Conservation (phyloP, 2,888 invertebrate species). For the Hypsopygia costalis region DNA sequence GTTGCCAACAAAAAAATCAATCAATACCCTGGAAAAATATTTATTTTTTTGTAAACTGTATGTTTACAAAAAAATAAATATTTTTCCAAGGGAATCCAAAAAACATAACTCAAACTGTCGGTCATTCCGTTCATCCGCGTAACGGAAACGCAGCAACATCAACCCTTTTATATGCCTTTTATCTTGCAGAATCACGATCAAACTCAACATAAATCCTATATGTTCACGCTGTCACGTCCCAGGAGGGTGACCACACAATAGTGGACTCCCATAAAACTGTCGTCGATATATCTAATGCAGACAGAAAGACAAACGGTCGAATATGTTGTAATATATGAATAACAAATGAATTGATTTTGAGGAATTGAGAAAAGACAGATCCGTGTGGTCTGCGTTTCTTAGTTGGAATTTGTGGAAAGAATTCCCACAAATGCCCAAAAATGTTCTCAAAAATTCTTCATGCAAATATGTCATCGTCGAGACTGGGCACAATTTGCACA, state of each 20-base stretch:
- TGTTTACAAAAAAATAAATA: no score
- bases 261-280: conserved; percentile 22
- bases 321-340: conserved; percentile 22
- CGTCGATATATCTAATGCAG: conserved; percentile 20
- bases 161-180: conserved; percentile 34
- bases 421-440: no score
- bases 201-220: conserved; percentile 40
- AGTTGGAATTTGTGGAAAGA: no score
- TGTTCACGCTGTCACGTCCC: conserved; percentile 15
- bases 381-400: no score
- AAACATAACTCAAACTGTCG: neutral
- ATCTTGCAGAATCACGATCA: conserved; percentile 30
- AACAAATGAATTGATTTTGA: conserved; percentile 10
- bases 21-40: no score
- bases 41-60: no score
- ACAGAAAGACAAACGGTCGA: conserved; percentile 19
- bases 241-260: conserved; percentile 16
- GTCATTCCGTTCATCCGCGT: neutral
- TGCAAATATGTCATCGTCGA: no score
- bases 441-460: no score
- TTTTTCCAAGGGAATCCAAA: no score
- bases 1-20: no score
- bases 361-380: neutral
- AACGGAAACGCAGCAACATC: conserved; percentile 14
- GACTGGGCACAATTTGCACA: no score